phyloP scores from a whole-genome alignment of 2,888 invertebrate species.

The Rosalia funebris region DNA sequence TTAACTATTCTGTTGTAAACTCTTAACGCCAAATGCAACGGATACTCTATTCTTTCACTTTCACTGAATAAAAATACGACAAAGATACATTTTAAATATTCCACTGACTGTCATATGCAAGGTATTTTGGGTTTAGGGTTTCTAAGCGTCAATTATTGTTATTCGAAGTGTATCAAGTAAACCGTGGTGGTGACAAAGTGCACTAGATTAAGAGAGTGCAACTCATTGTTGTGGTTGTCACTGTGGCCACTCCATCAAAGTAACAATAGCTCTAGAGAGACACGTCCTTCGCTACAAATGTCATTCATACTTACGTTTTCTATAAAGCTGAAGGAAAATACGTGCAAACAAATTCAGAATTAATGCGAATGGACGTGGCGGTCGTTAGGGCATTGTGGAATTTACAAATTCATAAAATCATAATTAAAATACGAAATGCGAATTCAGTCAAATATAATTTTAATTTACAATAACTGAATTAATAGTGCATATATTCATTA shows the following conservation, averaged over 20 bases:
- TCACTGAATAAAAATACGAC: background rate
- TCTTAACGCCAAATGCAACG: background rate
- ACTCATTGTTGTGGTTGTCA: slow-evolving; percentile 57
- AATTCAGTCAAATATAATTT: too few relatives aligned
- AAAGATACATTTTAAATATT: slow-evolving; percentile 10
- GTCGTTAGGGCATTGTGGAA: background rate
- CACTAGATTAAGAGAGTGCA: slow-evolving; percentile 59
- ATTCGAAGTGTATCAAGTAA: slow-evolving; percentile 41
- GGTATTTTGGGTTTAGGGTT: slow-evolving; percentile 28
- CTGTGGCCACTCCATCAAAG: slow-evolving; percentile 61
- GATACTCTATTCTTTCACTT: background rate
- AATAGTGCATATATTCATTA: too few relatives aligned
- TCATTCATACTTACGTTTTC: slow-evolving; percentile 48
- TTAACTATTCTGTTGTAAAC: too few relatives aligned
- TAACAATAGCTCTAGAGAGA: slow-evolving; percentile 41
- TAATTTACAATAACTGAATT: too few relatives aligned
- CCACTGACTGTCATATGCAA: slow-evolving; percentile 30
- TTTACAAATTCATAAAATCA: too few relatives aligned
- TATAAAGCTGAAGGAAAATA: background rate
- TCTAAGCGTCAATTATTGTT: slow-evolving; percentile 37
- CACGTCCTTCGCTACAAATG: slow-evolving; percentile 46
- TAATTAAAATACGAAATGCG: too few relatives aligned
- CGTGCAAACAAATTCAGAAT: background rate
- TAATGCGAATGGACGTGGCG: background rate
- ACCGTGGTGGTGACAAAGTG: slow-evolving; percentile 60